A percentile compares a stretch with the other conserved stretches of the same genome.
phyloP scores from a whole-genome alignment of 2,888 invertebrate species.

The Tenthredo mesomela region DNA sequence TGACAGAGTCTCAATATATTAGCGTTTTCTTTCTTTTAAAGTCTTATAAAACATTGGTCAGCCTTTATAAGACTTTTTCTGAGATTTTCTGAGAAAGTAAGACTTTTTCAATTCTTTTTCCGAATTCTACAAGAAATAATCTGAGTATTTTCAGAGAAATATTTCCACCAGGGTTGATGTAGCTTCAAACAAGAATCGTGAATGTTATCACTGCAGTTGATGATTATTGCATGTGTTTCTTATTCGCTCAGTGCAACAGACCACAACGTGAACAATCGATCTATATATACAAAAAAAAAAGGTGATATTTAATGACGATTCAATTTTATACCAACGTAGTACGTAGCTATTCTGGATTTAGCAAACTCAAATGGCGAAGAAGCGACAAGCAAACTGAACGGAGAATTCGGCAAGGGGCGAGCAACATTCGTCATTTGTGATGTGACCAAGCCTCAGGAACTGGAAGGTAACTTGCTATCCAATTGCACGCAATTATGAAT shows the following conservation, averaged over 20 bases:
- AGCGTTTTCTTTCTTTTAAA: no score
- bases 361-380: constrained; percentile 66
- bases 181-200: background rate
- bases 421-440: constrained; percentile 70
- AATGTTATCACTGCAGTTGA: background rate
- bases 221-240: background rate
- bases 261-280: background rate
- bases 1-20: no score
- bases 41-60: no score
- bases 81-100: no score
- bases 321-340: constrained; percentile 47
- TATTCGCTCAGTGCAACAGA: background rate
- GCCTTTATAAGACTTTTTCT: no score
- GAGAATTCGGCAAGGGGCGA: constrained; percentile 70
- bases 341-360: constrained; percentile 70
- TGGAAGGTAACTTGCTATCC: constrained; percentile 66
- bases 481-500: background rate
- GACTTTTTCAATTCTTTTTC: no score
- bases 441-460: constrained; percentile 69
- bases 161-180: no score
- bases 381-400: constrained; percentile 66
- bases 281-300: background rate
- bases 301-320: background rate
- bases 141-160: no score
- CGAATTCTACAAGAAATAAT: no score